Conservation (phyloP, 2,888 invertebrate genomes). For the Apamea epomidion region DNA sequence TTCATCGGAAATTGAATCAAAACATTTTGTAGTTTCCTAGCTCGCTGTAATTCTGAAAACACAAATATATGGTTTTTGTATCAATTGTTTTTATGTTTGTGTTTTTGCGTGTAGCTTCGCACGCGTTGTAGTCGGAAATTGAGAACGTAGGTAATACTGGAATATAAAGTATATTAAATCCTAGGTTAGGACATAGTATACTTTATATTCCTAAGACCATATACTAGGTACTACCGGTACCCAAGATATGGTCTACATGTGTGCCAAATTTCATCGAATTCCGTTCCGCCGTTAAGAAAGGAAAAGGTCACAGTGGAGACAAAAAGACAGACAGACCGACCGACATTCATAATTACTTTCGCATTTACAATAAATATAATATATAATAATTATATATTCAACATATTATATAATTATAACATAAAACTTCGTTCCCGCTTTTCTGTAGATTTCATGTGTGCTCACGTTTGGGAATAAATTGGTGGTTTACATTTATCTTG, state of each 20-base stretch:
- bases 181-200: too few relatives aligned
- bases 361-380: neutral
- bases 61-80: neutral
- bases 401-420: too few relatives aligned
- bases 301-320: neutral
- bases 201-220: too few relatives aligned
- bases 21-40: neutral
- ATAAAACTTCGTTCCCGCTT: neutral
- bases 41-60: neutral
- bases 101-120: neutral
- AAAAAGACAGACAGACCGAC: neutral
- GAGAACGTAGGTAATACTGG: neutral
- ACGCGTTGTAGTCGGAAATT: too few relatives aligned
- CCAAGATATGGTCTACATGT: neutral
- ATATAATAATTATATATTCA: too few relatives aligned
- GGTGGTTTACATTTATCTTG: too few relatives aligned
- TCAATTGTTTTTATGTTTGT: neutral
- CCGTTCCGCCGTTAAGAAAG: neutral
- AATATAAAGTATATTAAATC: neutral
- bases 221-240: too few relatives aligned
- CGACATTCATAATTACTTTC: neutral
- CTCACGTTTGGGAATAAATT: neutral
- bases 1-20: constrained; percentile 33
- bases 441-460: neutral
- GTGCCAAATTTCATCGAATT: neutral